Evolutionary conservation across 2,888 invertebrate genomes (phyloP).

Genomic region (Orchesella flavescens): DNA sequence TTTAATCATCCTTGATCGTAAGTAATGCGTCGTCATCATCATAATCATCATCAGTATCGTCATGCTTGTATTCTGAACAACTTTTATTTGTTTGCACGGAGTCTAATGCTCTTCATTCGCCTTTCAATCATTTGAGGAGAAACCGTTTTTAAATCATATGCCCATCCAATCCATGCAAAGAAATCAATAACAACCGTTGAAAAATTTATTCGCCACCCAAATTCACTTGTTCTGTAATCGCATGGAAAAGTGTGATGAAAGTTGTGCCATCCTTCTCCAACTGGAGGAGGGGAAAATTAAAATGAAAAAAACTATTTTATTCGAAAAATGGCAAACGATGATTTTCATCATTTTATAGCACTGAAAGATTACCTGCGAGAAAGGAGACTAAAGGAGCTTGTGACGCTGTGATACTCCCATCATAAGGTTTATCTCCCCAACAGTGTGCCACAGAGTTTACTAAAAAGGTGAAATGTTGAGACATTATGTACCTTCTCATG

Average conservation of each 20-base stretch:
- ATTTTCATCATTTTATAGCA: not conserved
- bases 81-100: too few species aligned
- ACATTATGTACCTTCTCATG: constrained; percentile 81
- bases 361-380: constrained; percentile 26
- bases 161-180: constrained; percentile 88
- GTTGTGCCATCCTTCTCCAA: constrained; percentile 94
- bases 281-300: constrained; percentile 72
- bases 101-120: constrained; percentile 68
- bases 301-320: too few species aligned
- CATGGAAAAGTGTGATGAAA: constrained; percentile 95
- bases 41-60: too few species aligned
- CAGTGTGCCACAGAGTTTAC: constrained; percentile 95
- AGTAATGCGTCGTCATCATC: too few species aligned
- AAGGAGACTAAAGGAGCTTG: constrained; percentile 1
- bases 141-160: constrained; percentile 88
- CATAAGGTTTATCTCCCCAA: constrained; percentile 86
- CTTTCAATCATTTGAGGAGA: constrained; percentile 73
- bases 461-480: constrained; percentile 91
- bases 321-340: too few species aligned
- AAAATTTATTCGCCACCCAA: constrained; percentile 83
- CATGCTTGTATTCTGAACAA: too few species aligned
- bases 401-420: constrained; percentile 73
- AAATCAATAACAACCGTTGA: constrained; percentile 86
- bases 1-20: too few species aligned
- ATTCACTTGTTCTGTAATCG: constrained; percentile 93